Evolutionary conservation across 2,888 invertebrate species (phyloP).

Genomic region (Gasteruption jaculator): DNA sequence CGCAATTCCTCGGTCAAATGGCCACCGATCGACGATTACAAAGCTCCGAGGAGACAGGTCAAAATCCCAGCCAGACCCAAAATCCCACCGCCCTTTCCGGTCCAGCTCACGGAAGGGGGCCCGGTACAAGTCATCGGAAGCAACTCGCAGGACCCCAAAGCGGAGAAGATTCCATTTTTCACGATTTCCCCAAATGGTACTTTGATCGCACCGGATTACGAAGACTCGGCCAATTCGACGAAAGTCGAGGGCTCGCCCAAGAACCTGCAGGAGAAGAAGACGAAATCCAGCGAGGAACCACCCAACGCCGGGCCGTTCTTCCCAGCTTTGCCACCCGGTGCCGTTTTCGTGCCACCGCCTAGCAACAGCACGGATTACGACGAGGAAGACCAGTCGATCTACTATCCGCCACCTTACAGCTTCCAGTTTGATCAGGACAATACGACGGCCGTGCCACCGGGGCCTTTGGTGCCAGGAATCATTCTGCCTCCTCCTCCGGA

Average conservation of each 20-base stretch:
- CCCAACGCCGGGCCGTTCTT: constrained; percentile 47
- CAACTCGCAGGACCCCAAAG: constrained; percentile 48
- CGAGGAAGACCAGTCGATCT: constrained; percentile 88
- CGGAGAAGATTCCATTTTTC: constrained; percentile 56
- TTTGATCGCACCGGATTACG: constrained; percentile 14
- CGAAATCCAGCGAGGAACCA: constrained; percentile 55
- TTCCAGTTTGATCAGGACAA: constrained; percentile 79
- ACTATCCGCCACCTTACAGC: constrained; percentile 88
- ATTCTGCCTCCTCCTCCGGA: constrained; percentile 84
- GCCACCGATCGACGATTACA: constrained; percentile 81
- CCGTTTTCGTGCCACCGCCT: constrained; percentile 55
- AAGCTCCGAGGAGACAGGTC: constrained; percentile 78
- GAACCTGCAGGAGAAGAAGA: constrained; percentile 49
- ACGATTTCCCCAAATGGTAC: constrained; percentile 54
- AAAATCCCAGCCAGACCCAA: constrained; percentile 78
- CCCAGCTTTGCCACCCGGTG: constrained; percentile 62
- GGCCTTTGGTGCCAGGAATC: constrained; percentile 84
- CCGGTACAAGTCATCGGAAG: constrained; percentile 83
- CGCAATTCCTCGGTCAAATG: constrained; percentile 49
- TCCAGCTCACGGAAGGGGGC: constrained; percentile 80
- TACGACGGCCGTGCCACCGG: constrained; percentile 70
- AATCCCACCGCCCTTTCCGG: constrained; percentile 90
- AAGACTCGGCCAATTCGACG: constrained; percentile 53
- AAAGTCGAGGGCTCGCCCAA: constrained; percentile 58
- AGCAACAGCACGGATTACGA: constrained; percentile 69